These are phyloP conservation scores for Lepidocyrtinus sp. DNA, from an alignment of 2,888 invertebrate genomes.

Conservation along the genomic window DNA sequence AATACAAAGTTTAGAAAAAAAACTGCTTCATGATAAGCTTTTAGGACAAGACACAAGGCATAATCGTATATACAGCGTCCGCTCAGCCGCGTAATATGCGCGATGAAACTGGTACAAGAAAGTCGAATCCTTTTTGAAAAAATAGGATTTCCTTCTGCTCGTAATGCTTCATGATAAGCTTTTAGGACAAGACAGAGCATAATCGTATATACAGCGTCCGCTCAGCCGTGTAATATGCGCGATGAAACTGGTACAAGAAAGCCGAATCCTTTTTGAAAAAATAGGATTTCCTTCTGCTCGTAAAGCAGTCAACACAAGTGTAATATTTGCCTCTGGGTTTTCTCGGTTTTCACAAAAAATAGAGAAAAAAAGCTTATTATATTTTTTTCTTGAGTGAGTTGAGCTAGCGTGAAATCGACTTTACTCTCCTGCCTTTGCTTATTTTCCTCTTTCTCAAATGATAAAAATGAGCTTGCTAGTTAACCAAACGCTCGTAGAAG, in stretches of 20 bases:
- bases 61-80: neutral
- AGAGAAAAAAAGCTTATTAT: neutral
- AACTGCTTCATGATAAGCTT: too few relatives aligned
- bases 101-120: constrained; percentile 20
- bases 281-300: constrained; percentile 8
- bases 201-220: neutral
- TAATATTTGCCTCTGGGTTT: constrained; percentile 17
- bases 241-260: constrained; percentile 18
- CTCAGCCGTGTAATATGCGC: constrained; percentile 26
- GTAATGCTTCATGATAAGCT: neutral
- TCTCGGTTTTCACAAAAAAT: neutral
- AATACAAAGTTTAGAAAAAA: too few relatives aligned
- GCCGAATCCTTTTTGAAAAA: neutral
- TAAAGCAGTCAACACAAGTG: constrained; percentile 28
- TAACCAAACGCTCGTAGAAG: neutral
- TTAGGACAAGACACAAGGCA: neutral
- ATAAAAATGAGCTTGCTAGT: neutral
- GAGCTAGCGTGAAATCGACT: neutral
- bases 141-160: constrained; percentile 9
- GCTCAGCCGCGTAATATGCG: constrained; percentile 22
- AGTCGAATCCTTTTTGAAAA: neutral
- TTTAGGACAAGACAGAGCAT: neutral
- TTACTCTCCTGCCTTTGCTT: neutral
- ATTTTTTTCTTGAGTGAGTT: neutral
- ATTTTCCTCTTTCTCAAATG: neutral